Evolutionary conservation across 2,888 invertebrate species (phyloP), one percentile per base, ranked within the genome.

Genomic region (Agrochola lota): DNA sequence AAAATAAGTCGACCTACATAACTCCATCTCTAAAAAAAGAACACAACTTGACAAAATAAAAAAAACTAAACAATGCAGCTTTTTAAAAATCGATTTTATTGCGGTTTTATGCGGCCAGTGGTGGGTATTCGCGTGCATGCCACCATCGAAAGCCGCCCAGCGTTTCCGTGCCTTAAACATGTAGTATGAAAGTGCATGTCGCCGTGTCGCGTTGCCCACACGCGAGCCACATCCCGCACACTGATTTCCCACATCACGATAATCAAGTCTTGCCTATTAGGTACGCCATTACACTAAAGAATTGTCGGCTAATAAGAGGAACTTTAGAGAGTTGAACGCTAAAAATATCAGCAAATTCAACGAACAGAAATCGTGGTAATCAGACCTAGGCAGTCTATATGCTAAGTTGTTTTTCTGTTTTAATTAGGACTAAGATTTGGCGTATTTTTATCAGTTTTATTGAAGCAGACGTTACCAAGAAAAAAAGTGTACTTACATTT

Each of bases 161-260:
- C 80, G 85, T 90, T 91, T 91, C 89, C 91, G 89, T 84, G 64
- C 90, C 85, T 84, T 93, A 93, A 93, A 91, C 88, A 91, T 90
- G 86, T 68, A 35, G 78, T 88, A 89, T 90, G 90, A 92, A 92
- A 91, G 90, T 88, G 88, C 88, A 88, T 87, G 87, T 82, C 84
- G 85, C 72, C 70, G 71, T 71, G 71, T 86, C 86, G 85, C 87
- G 66, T 71, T 66, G 63, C 71, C 69, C 67, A 78, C 81, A 87
- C 84, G 83, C 84, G 70, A 80, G 63, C 87, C 83, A 89, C 90
- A 91, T 91, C 91, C 91, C 89, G 91, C 88, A 88, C 78, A 77
- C 83, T 87, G 86, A 88, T 91, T 90, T 91, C 91, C 88, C 86
- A 86, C 85, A 77, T 82, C 75, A 84, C 80, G 73, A 82, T 89